phyloP scores from a whole-genome alignment of 2,888 invertebrate genomes.

The Drosophila tripunctata region DNA sequence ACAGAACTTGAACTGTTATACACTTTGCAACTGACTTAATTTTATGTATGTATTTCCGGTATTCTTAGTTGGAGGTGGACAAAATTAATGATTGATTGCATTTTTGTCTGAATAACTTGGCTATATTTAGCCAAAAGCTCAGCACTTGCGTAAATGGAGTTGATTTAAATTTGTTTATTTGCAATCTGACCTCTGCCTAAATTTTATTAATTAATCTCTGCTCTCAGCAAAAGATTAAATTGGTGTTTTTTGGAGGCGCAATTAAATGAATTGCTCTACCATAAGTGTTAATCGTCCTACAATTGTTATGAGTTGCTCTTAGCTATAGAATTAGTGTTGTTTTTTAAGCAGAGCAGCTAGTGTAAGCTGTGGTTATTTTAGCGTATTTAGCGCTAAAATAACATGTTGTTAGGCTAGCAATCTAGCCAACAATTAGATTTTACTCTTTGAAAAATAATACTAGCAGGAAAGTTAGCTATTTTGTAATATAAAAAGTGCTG shows the following conservation, averaged over 20 bases:
- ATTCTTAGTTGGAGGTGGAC: neutral
- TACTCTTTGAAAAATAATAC: too few relatives aligned
- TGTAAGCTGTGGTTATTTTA: too few relatives aligned
- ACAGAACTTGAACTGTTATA: too few relatives aligned
- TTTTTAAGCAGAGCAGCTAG: too few relatives aligned
- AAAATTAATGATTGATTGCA: neutral
- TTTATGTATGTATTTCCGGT: neutral
- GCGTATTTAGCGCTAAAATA: too few relatives aligned
- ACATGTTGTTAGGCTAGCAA: too few relatives aligned
- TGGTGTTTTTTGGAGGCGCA: neutral
- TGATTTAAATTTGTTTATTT: neutral
- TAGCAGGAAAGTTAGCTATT: too few relatives aligned
- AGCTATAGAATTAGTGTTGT: too few relatives aligned
- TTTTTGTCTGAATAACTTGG: neutral
- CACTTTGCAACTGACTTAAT: neutral
- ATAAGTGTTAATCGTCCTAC: slow-evolving; percentile 2
- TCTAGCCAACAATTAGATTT: too few relatives aligned
- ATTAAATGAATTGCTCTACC: neutral
- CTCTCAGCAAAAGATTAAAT: slow-evolving; percentile 4
- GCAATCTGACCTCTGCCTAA: neutral
- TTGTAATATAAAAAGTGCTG: too few relatives aligned
- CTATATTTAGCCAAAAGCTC: neutral
- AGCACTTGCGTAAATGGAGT: neutral
- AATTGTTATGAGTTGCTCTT: slow-evolving; percentile 1
- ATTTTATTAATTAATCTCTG: slow-evolving; percentile 6